These are phyloP conservation scores for Podarcis muralis DNA, from an alignment of 2,113 vertebrate species.

Conservation along the genomic window DNA sequence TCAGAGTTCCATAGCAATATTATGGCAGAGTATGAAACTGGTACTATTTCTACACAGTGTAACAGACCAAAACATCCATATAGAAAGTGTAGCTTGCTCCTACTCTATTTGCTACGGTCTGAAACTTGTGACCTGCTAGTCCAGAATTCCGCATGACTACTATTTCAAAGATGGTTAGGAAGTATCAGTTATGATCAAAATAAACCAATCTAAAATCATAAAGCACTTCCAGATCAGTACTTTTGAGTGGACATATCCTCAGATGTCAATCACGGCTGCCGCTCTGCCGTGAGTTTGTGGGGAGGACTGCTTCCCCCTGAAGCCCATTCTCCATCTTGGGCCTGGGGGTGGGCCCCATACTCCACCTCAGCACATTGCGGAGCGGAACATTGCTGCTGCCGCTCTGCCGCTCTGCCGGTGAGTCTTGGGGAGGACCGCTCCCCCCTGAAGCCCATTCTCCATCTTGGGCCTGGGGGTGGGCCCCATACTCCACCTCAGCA, in stretches of 20 bases:
- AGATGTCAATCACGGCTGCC: too few relatives aligned
- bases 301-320: too few relatives aligned
- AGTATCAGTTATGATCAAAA: not conserved
- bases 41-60: conserved; percentile 27
- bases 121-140: not conserved
- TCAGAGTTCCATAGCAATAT: conserved; percentile 1
- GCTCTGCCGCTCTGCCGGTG: too few relatives aligned
- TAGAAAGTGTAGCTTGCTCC: not conserved
- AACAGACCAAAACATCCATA: not conserved
- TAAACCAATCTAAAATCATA: not conserved
- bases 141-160: not conserved
- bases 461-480: too few relatives aligned
- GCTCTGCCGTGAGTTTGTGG: too few relatives aligned
- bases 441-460: too few relatives aligned
- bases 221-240: not conserved
- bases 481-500: too few relatives aligned
- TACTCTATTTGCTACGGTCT: not conserved
- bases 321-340: too few relatives aligned
- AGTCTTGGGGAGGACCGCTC: too few relatives aligned
- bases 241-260: not conserved
- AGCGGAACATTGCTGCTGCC: too few relatives aligned
- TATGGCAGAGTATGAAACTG: conserved; percentile 21
- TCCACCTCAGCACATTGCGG: too few relatives aligned
- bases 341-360: too few relatives aligned
- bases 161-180: not conserved